Evolutionary conservation across 2,797 vertebrate genomes (phyloP).

Genomic region (Sebastes trivittatus): DNA sequence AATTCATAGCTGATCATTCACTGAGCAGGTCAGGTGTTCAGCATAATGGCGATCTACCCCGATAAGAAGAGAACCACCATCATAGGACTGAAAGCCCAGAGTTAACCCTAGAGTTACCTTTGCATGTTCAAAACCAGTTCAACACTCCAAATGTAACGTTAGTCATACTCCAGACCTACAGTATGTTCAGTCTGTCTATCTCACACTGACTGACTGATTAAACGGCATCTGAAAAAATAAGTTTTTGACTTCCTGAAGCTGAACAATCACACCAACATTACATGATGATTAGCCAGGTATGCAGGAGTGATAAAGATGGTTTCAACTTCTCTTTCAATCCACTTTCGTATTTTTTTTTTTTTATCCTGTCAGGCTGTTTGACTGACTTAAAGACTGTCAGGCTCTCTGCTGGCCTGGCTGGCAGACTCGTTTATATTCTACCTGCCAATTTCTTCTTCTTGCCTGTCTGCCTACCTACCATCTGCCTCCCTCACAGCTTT

Average conservation of each 20-base stretch:
- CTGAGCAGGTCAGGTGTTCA: too few relatives aligned
- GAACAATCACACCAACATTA: neutral
- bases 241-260: neutral
- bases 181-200: neutral
- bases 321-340: neutral
- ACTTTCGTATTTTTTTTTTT: neutral
- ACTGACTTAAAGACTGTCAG: neutral
- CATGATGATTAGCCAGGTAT: neutral
- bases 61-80: too few relatives aligned
- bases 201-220: neutral
- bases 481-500: constrained; percentile 49
- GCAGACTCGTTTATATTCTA: constrained; percentile 37
- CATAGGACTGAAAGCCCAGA: too few relatives aligned
- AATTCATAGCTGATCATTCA: neutral
- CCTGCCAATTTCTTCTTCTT: constrained; percentile 49
- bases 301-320: neutral
- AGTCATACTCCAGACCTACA: neutral
- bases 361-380: neutral
- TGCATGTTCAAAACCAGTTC: neutral
- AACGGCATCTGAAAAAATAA: neutral
- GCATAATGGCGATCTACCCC: too few relatives aligned
- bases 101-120: neutral
- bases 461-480: constrained; percentile 56
- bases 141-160: neutral
- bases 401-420: neutral